phyloP scores from a whole-genome alignment of 2,113 vertebrate species.

The Hypanus sabinus region DNA sequence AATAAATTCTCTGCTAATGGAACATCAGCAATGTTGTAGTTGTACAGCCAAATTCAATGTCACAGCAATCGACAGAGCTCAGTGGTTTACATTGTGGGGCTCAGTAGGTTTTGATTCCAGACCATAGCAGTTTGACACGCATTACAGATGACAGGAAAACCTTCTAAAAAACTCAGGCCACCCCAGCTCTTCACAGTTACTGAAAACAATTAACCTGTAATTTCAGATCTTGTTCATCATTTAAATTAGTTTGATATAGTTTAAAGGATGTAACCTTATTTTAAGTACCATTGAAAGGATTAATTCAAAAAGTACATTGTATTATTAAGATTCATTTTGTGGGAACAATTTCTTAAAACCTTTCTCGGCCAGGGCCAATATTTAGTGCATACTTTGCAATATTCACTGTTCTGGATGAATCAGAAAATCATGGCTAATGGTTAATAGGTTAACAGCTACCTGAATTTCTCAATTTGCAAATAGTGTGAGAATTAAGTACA shows the following conservation, averaged over 20 bases:
- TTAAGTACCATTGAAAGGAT: background rate
- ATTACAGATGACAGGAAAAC: background rate
- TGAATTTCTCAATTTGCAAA: background rate
- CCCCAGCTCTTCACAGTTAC: background rate
- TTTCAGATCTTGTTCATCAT: background rate
- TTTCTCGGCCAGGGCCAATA: background rate
- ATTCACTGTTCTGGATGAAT: background rate
- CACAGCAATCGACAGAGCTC: background rate
- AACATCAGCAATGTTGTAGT: background rate
- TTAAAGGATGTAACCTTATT: background rate
- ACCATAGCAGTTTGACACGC: background rate
- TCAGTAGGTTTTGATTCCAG: background rate
- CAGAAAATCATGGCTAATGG: background rate
- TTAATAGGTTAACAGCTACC: background rate
- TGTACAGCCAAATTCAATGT: background rate
- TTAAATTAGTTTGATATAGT: background rate
- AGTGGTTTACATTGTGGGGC: background rate
- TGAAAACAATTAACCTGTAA: background rate
- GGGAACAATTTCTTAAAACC: background rate
- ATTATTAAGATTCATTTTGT: background rate
- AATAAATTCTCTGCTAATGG: background rate
- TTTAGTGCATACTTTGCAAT: background rate
- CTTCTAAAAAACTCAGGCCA: background rate
- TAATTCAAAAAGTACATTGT: background rate
- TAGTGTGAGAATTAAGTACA: background rate